Evolutionary conservation across 2,797 vertebrate genomes (phyloP).

Genomic region (Chloroceryle inda): DNA sequence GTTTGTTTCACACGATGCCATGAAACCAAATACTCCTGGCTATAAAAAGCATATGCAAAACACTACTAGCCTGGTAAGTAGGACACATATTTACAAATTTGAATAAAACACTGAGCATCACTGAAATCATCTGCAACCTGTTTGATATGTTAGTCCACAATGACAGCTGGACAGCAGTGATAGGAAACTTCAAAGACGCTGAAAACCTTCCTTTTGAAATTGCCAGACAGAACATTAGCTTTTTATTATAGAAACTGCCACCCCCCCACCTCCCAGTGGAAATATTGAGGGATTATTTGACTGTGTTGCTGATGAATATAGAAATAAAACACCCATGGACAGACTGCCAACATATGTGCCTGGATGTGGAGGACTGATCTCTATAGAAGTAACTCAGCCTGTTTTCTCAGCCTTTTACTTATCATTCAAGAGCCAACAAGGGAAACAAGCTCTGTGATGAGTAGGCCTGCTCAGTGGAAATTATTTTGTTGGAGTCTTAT

Average conservation of each 20-base stretch:
- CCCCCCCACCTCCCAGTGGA: neutral
- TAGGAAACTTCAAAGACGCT: neutral
- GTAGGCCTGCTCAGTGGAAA: neutral
- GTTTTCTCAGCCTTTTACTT: neutral
- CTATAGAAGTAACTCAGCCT: neutral
- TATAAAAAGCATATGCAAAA: slow-evolving; percentile 4
- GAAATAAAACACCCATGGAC: neutral
- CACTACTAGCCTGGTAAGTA: slow-evolving; percentile 6
- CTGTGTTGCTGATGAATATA: neutral
- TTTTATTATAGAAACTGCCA: neutral
- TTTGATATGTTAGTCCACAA: neutral
- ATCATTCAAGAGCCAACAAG: neutral
- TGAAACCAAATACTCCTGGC: slow-evolving; percentile 57
- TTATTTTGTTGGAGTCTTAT: neutral
- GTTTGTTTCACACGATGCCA: neutral
- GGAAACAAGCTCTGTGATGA: neutral
- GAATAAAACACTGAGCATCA: neutral
- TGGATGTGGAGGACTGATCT: neutral
- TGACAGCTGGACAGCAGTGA: neutral
- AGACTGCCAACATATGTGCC: neutral
- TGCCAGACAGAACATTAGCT: neutral
- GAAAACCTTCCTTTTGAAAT: slow-evolving; percentile 32
- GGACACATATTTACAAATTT: neutral
- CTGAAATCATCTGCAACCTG: slow-evolving; percentile 14
- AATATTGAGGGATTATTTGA: neutral